A percentile compares a stretch with the other conserved stretches of the same genome.
phyloP scores from a whole-genome alignment of 1,140 invertebrate species.

The Lethrus apterus region DNA sequence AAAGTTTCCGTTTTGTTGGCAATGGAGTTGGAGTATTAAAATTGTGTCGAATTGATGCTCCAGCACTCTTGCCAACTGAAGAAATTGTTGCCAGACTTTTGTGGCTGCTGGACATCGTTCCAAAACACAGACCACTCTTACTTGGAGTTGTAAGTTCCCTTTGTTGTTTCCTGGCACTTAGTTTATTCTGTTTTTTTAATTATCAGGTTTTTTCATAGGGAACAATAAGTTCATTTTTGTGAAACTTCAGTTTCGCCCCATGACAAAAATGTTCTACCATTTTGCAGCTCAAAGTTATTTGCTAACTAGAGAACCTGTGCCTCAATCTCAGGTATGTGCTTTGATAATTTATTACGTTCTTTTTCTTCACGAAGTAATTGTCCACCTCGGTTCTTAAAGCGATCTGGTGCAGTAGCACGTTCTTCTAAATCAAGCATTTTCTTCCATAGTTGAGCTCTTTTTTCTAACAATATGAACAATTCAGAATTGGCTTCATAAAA shows the following conservation, averaged over 20 bases:
- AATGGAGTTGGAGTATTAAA: too few species aligned
- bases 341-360: not conserved
- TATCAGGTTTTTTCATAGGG: not conserved
- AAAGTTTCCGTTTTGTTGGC: not conserved
- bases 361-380: not conserved
- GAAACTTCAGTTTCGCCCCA: slow-evolving; percentile 42
- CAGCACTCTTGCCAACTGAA: not conserved
- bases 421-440: slow-evolving; percentile 1
- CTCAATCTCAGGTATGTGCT: slow-evolving; percentile 31
- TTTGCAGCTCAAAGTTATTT: slow-evolving; percentile 46
- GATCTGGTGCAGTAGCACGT: slow-evolving; percentile 2
- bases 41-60: too few species aligned
- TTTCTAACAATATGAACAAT: not conserved
- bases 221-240: not conserved
- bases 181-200: slow-evolving; percentile 4
- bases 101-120: not conserved
- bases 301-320: slow-evolving; percentile 56
- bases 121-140: not conserved
- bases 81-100: not conserved
- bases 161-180: slow-evolving; percentile 13
- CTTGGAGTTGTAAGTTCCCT: not conserved
- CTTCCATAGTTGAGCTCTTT: not conserved
- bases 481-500: slow-evolving; percentile 58
- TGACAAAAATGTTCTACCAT: slow-evolving; percentile 48
- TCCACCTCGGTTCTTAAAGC: slow-evolving; percentile 3